Base-by-base conservation (phyloP, 2,797 vertebrate species). In the Garrulus glandarius region DNA sequence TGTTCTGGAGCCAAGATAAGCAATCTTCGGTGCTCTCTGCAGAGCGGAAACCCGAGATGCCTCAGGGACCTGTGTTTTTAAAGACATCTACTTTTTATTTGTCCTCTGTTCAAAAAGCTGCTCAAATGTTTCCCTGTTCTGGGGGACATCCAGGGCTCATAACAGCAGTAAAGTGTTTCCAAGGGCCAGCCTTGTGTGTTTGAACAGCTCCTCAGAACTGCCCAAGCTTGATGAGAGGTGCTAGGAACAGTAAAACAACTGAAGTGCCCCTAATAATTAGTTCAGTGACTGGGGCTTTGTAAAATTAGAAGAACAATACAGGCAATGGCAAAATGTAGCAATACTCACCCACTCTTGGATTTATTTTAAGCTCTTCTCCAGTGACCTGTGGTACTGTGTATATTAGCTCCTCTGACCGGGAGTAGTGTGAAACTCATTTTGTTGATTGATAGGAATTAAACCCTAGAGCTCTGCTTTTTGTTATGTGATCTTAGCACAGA, bases 371-470 rank as follows among this genome's bases (percentile, higher is more conserved):
- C 36, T 77, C 29, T 87, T 85, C 70, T 84, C 65, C 92, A 46
- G 65, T 91, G 77, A 93, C 80, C 59, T 71, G 57, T 87, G 53
- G 53, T 77, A 50, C 46, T 92, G 41, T 84, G 76, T 64, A 18
- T 92, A 59, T 91, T 92, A 94, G 64, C 52, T 93, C 32, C 43
- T 92, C 50, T 84, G 85, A 37, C 23, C 0, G 1, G 63, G 59
- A 92, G 36, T 61, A 89, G 86, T 74, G 70, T 68, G 88, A 93
- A 96, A 87, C 90, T 94, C 19, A 60, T 95, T 92, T 96, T 89
- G 60, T 85, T 95, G 92, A 94, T 89, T 97, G 95, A 95, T 93
- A 93, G 71, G 88, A 75, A 87, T 95, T 94, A 93, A 95, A 95
- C 83, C 70, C 75, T 77, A 36, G 85, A 68, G 78, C 34, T 97